A percentile compares a stretch with the other conserved stretches of the same genome.
phyloP scores from a whole-genome alignment of 1,140 invertebrate species.

The Cherax destructor region DNA sequence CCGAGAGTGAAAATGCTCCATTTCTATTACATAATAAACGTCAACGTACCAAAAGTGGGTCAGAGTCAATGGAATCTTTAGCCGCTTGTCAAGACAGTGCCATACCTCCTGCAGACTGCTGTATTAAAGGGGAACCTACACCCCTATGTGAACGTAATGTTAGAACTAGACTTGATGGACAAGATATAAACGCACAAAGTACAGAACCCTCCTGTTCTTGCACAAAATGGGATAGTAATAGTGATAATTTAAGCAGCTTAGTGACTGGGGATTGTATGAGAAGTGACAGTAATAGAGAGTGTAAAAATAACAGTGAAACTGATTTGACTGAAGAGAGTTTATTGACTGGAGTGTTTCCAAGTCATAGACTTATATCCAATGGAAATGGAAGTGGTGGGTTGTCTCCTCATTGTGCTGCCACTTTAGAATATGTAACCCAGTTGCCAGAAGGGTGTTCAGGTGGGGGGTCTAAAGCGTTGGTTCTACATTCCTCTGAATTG shows the following conservation, averaged over 20 bases:
- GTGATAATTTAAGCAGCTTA: conserved; percentile 47
- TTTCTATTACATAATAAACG: conserved; percentile 53
- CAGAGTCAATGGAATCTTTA: conserved; percentile 54
- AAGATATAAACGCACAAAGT: conserved; percentile 29
- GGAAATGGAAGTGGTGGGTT: conserved; percentile 40
- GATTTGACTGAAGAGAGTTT: conserved; percentile 34
- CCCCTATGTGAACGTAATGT: conserved; percentile 63
- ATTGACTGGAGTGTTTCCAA: conserved; percentile 8
- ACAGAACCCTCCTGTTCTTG: conserved; percentile 58
- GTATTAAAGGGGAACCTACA: conserved; percentile 44
- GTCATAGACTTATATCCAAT: conserved; percentile 12
- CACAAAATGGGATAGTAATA: conserved; percentile 35
- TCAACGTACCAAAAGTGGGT: conserved; percentile 62
- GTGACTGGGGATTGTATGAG: conserved; percentile 30
- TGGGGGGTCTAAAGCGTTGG: conserved; percentile 33
- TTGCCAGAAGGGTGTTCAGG: conserved; percentile 70
- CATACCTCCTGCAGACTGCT: conserved; percentile 45
- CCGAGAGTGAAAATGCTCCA: conserved; percentile 58
- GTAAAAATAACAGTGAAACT: conserved; percentile 20
- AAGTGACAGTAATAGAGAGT: conserved; percentile 46
- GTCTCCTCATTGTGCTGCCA: conserved; percentile 64
- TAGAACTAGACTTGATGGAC: conserved; percentile 53
- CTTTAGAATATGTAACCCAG: conserved; percentile 70
- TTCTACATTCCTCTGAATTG: conserved; percentile 17
- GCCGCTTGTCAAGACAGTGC: conserved; percentile 37